Conservation (phyloP, 2,888 invertebrate genomes). For the Bibio marci region DNA sequence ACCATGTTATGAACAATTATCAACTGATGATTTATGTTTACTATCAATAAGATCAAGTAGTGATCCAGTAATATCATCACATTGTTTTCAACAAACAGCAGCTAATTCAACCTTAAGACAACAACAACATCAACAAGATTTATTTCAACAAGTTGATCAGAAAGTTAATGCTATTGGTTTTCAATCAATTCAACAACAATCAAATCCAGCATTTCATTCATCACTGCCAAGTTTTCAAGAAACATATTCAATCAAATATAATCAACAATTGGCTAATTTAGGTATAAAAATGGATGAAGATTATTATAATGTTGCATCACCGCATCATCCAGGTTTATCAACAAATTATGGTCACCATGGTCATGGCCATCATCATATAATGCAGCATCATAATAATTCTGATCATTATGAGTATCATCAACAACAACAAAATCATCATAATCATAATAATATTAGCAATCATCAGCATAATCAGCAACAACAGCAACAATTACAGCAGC, state of each 20-base stretch:
- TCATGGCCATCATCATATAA: slow-evolving; percentile 27
- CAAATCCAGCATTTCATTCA: slow-evolving; percentile 28
- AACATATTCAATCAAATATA: slow-evolving; percentile 64
- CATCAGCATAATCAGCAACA: slow-evolving; percentile 24
- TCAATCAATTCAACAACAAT: slow-evolving; percentile 20
- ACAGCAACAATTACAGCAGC: slow-evolving; percentile 1
- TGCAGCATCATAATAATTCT: slow-evolving; percentile 31
- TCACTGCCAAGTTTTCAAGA: slow-evolving; percentile 77
- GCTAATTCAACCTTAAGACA: slow-evolving; percentile 9
- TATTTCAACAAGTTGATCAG: too few species aligned
- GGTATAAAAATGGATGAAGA: slow-evolving; percentile 78
- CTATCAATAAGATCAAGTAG: slow-evolving; percentile 26
- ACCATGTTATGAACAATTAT: slow-evolving; percentile 18
- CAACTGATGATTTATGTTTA: slow-evolving; percentile 19
- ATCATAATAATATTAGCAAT: too few species aligned
- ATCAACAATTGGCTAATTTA: slow-evolving; percentile 37
- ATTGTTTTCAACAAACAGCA: slow-evolving; percentile 16
- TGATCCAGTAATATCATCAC: slow-evolving; percentile 27
- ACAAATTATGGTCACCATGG: slow-evolving; percentile 5
- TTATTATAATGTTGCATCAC: slow-evolving; percentile 48
- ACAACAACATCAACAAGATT: slow-evolving; percentile 16
- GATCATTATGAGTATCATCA: slow-evolving; percentile 23
- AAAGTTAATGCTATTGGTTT: too few species aligned
- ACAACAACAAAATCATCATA: too few species aligned
- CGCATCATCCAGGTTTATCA: slow-evolving; percentile 12